These are phyloP conservation scores for Eristalinus aeneus DNA, from an alignment of 2,888 invertebrate genomes.

Conservation along the genomic window DNA sequence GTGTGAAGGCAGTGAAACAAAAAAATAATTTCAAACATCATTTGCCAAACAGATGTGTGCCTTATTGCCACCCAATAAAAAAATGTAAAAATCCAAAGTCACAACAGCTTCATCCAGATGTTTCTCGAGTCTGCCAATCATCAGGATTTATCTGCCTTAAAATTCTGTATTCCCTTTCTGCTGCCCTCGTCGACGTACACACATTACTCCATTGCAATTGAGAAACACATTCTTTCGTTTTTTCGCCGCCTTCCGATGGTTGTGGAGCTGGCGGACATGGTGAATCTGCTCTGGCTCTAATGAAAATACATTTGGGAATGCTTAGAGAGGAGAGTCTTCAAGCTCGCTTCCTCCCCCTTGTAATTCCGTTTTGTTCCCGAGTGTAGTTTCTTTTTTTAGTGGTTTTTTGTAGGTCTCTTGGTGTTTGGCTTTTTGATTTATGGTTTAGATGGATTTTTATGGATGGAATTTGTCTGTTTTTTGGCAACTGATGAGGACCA, in stretches of 20 bases:
- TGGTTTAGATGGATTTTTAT: slow-evolving; percentile 59
- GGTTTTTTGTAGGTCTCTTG: neutral
- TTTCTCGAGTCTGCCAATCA: slow-evolving; percentile 59
- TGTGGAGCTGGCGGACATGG: neutral
- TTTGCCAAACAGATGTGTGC: slow-evolving; percentile 51
- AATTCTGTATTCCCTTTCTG: neutral
- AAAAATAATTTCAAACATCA: slow-evolving; percentile 4
- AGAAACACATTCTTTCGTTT: slow-evolving; percentile 37
- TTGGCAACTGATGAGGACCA: slow-evolving; percentile 41
- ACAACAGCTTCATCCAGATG: slow-evolving; percentile 50
- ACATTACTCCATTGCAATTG: slow-evolving; percentile 51
- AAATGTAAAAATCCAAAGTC: slow-evolving; percentile 24
- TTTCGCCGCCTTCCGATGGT: neutral
- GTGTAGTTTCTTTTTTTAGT: slow-evolving; percentile 19
- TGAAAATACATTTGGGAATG: slow-evolving; percentile 50
- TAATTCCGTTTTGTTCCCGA: slow-evolving; percentile 17
- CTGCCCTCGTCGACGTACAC: neutral
- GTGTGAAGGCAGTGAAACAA: neutral
- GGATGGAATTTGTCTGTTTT: slow-evolving; percentile 62
- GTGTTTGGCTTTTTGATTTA: slow-evolving; percentile 48
- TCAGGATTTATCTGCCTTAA: slow-evolving; percentile 28
- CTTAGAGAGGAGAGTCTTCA: slow-evolving; percentile 10
- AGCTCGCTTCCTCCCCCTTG: slow-evolving; percentile 27
- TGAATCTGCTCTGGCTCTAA: neutral
- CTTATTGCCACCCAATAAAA: slow-evolving; percentile 53